Conservation (phyloP, 2,797 vertebrate genomes). For the Bradypodion pumilum region DNA sequence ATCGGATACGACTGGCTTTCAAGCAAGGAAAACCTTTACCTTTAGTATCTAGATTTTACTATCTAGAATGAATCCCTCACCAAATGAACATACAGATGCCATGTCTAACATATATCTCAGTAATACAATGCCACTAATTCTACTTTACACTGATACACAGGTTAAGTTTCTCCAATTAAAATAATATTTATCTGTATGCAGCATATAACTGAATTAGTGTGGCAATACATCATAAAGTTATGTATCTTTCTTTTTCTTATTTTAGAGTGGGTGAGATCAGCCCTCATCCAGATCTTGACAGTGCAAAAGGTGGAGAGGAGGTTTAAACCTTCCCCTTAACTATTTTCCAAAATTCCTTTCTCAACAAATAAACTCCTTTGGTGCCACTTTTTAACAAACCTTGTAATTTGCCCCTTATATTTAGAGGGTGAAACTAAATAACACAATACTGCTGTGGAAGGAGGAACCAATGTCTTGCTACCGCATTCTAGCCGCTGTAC, state of each 20-base stretch:
- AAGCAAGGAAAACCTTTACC: no score
- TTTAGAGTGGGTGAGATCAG: no score
- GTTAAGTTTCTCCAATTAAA: neutral
- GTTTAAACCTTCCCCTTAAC: no score
- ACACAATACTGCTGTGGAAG: neutral
- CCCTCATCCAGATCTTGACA: no score
- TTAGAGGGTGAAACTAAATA: neutral
- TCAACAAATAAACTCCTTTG: no score
- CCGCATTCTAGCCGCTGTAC: neutral
- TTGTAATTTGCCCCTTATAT: neutral
- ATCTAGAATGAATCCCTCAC: neutral
- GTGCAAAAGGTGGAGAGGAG: no score
- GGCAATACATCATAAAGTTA: neutral
- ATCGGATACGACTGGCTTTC: no score
- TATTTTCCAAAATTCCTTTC: no score
- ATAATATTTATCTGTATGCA: neutral
- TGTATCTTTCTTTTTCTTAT: no score
- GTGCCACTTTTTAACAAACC: no score
- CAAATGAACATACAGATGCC: no score
- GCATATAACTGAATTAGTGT: neutral
- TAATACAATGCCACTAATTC: neutral
- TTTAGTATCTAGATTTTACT: no score
- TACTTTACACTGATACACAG: neutral
- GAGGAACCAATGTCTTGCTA: neutral
- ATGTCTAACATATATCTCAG: neutral